phyloP scores from a whole-genome alignment of 2,113 vertebrate species.

The Chaenocephalus aceratus region DNA sequence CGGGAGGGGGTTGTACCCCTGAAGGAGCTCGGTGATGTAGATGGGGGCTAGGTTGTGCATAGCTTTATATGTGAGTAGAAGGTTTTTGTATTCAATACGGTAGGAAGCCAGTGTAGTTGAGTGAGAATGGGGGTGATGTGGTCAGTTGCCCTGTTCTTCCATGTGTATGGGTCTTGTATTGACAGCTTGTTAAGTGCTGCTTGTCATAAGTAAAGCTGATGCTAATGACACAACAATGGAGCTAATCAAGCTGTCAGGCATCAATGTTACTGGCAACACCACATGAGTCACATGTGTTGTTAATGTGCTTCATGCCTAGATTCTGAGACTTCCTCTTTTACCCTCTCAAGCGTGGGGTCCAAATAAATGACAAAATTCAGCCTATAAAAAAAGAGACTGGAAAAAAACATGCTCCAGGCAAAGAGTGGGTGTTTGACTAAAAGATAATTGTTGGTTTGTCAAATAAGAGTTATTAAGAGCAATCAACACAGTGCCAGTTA shows the following conservation, averaged over 20 bases:
- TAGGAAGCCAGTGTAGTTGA: too few relatives aligned
- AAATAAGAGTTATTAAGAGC: background rate
- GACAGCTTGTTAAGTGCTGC: conserved; percentile 33
- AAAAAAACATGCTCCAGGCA: background rate
- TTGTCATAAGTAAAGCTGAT: conserved; percentile 61
- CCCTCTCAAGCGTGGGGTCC: conserved; percentile 12
- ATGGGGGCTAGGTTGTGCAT: too few relatives aligned
- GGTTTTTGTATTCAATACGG: too few relatives aligned
- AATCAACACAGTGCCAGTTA: background rate
- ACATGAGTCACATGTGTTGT: conserved; percentile 31
- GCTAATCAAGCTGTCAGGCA: conserved; percentile 61
- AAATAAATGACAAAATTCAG: conserved; percentile 18
- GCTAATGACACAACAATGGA: conserved; percentile 58
- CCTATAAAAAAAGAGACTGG: conserved; percentile 1
- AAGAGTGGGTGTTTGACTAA: background rate
- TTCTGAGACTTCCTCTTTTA: conserved; percentile 25
- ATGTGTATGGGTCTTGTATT: too few relatives aligned
- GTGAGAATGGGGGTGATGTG: too few relatives aligned
- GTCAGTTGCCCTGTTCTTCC: too few relatives aligned
- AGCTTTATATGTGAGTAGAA: too few relatives aligned
- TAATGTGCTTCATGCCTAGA: conserved; percentile 45
- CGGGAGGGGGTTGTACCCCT: too few relatives aligned
- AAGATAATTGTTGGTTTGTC: background rate
- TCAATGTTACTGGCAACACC: conserved; percentile 43
- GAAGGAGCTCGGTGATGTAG: too few relatives aligned